Evolutionary conservation across 2,113 vertebrate genomes (phyloP).

Genomic region (Anarrhichthys ocellatus): DNA sequence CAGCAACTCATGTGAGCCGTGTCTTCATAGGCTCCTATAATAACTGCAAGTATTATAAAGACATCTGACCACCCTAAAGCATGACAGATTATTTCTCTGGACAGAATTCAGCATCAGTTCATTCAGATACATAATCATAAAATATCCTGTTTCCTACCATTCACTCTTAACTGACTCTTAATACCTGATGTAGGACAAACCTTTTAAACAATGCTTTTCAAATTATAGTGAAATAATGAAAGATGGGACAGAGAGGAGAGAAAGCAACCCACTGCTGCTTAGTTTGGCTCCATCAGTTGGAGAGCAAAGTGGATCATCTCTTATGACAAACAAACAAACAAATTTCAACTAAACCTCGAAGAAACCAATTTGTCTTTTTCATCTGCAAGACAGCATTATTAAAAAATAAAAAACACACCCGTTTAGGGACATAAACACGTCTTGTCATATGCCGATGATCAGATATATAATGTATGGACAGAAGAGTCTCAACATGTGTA

Average conservation of each 20-base stretch:
- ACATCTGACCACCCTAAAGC: constrained; percentile 51
- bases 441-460: neutral
- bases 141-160: constrained; percentile 30
- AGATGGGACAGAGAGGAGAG: neutral
- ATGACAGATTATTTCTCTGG: constrained; percentile 29
- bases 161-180: constrained; percentile 13
- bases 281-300: neutral
- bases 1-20: constrained; percentile 47
- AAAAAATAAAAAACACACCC: neutral
- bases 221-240: constrained; percentile 20
- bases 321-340: neutral
- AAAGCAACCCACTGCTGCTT: neutral
- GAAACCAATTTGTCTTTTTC: neutral
- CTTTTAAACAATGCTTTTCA: neutral
- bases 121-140: constrained; percentile 32
- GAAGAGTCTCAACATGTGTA: neutral
- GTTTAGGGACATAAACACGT: neutral
- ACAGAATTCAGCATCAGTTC: constrained; percentile 25
- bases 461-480: neutral
- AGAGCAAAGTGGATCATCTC: neutral
- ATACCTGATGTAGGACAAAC: constrained; percentile 10
- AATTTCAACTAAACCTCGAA: neutral
- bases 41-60: constrained; percentile 67
- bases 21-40: constrained; percentile 54
- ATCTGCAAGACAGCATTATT: neutral